These are phyloP conservation scores for Aeoliscus strigatus DNA, from an alignment of 2,797 vertebrate species.

Conservation along the genomic window DNA sequence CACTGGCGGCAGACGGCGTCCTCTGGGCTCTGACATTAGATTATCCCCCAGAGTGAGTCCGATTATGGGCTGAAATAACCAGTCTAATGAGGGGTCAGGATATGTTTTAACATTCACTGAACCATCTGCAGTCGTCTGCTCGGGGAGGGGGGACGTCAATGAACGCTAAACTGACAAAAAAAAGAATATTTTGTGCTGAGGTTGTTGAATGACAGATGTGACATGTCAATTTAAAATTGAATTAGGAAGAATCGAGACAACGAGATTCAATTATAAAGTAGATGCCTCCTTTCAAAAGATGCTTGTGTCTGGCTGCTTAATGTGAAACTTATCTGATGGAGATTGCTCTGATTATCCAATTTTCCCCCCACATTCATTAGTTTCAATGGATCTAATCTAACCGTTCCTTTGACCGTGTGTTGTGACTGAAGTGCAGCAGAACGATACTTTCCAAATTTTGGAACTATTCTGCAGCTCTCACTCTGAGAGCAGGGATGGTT, in stretches of 20 bases:
- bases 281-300: neutral
- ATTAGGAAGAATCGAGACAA: neutral
- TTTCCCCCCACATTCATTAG: too few species aligned
- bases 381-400: too few species aligned
- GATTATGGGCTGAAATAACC: constrained; percentile 38
- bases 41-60: constrained; percentile 38
- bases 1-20: constrained; percentile 33
- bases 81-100: constrained; percentile 39
- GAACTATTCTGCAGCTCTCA: too few species aligned
- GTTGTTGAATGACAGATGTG: constrained; percentile 12
- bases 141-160: constrained; percentile 13
- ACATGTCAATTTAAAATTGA: neutral
- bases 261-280: constrained; percentile 7
- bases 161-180: constrained; percentile 7
- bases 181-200: neutral
- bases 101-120: constrained; percentile 29
- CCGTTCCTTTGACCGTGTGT: too few species aligned
- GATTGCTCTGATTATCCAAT: constrained; percentile 9
- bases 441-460: too few species aligned
- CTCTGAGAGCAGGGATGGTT: too few species aligned
- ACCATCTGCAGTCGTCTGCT: constrained; percentile 7
- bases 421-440: too few species aligned
- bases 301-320: neutral
- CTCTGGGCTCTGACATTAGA: constrained; percentile 40
- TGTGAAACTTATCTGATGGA: too few species aligned